Conservation (phyloP, 2,797 vertebrate genomes). For the Tadarida brasiliensis region DNA sequence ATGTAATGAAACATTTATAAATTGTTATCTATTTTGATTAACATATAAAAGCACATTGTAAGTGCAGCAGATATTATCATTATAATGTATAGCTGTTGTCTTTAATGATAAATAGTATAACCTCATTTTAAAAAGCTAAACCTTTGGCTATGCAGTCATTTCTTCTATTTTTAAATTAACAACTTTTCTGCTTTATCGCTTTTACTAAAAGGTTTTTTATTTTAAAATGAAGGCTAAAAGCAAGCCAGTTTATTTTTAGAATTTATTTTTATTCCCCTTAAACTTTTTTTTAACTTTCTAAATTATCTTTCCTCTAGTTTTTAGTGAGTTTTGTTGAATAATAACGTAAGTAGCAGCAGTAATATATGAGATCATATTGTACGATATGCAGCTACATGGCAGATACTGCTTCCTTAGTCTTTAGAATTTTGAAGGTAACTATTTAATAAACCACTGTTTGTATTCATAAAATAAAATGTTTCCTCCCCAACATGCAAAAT, state of each 20-base stretch:
- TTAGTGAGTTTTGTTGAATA: slow-evolving; percentile 90
- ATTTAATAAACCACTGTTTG: slow-evolving; percentile 88
- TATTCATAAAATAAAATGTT: slow-evolving; percentile 89
- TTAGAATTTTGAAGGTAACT: slow-evolving; percentile 88
- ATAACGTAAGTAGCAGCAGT: slow-evolving; percentile 90
- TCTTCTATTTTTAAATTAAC: slow-evolving; percentile 83
- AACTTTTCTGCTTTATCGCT: slow-evolving; percentile 72
- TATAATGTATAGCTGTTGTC: slow-evolving; percentile 72
- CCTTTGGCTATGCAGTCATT: slow-evolving; percentile 78
- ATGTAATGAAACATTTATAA: slow-evolving; percentile 77
- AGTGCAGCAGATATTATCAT: slow-evolving; percentile 56
- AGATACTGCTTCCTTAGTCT: slow-evolving; percentile 88
- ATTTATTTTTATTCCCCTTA: slow-evolving; percentile 86
- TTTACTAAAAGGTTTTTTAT: slow-evolving; percentile 81
- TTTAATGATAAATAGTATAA: slow-evolving; percentile 76
- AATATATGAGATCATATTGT: slow-evolving; percentile 85
- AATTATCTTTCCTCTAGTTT: slow-evolving; percentile 90
- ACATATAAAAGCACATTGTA: slow-evolving; percentile 69
- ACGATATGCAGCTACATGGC: slow-evolving; percentile 85
- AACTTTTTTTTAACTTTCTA: slow-evolving; percentile 87
- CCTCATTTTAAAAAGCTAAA: slow-evolving; percentile 74
- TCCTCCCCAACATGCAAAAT: slow-evolving; percentile 88
- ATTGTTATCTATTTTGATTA: slow-evolving; percentile 77
- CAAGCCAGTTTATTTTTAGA: slow-evolving; percentile 82
- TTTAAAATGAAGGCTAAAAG: slow-evolving; percentile 80